These are phyloP conservation scores for Nylanderia fulva DNA, from an alignment of 1,140 invertebrate genomes.

Conservation along the genomic window DNA sequence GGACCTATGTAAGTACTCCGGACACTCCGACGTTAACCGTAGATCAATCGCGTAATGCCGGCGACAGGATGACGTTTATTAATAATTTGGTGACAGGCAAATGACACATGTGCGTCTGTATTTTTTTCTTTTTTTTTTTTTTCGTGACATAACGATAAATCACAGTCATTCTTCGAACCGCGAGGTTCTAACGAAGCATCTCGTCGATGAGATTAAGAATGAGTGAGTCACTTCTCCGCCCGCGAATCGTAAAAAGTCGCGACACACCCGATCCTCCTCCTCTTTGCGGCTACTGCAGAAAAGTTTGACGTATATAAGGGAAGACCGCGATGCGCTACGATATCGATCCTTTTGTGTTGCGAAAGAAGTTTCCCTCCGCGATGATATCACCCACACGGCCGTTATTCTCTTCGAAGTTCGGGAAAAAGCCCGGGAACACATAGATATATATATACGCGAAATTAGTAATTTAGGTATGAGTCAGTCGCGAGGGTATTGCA, in stretches of 20 bases:
- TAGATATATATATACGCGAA: no score
- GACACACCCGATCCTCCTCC: conserved; percentile 35
- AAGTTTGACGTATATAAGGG: conserved; percentile 13
- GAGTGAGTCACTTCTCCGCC: conserved; percentile 60
- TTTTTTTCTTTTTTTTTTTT: conserved; percentile 34
- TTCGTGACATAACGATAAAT: conserved; percentile 67
- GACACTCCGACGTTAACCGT: conserved; percentile 64
- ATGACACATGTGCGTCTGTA: conserved; percentile 59
- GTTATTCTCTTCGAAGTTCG: not conserved
- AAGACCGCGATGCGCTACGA: not conserved
- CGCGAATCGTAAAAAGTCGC: conserved; percentile 9
- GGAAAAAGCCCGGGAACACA: no score
- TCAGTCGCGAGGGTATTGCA: not conserved
- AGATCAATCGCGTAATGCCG: conserved; percentile 75
- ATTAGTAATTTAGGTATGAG: conserved; percentile 16
- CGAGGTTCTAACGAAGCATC: conserved; percentile 58
- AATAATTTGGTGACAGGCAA: conserved; percentile 73
- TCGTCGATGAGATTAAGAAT: conserved; percentile 32
- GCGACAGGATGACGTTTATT: conserved; percentile 76
- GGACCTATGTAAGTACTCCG: not conserved
- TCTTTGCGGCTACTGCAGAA: conserved; percentile 7
- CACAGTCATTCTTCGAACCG: conserved; percentile 17
- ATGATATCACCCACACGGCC: not conserved
- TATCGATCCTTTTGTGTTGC: conserved; percentile 38
- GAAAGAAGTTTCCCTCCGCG: conserved; percentile 7